Conservation (phyloP, 2,888 invertebrate species). For the Ichneumoninae sp. region DNA sequence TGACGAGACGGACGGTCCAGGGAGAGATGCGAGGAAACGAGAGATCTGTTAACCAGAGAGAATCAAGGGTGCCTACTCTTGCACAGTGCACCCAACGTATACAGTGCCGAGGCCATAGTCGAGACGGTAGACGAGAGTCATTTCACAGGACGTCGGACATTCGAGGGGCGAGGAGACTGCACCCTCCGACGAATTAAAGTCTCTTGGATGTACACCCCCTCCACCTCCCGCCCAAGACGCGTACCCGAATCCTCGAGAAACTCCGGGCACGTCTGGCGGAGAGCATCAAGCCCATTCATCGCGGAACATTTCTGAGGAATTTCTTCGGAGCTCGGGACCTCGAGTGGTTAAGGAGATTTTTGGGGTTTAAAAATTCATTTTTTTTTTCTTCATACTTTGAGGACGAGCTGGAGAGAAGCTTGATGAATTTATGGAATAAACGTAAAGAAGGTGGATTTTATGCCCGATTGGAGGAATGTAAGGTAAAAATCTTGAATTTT, state of each 20-base stretch:
- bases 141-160: conserved; percentile 54
- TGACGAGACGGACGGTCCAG: conserved; percentile 50
- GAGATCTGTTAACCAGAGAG: conserved; percentile 42
- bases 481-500: conserved; percentile 22
- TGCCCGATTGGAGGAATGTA: conserved; percentile 13
- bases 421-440: neutral
- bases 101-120: conserved; percentile 4
- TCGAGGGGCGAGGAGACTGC: conserved; percentile 25
- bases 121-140: conserved; percentile 55
- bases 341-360: neutral
- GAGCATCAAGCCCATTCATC: conserved; percentile 19
- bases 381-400: neutral
- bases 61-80: conserved; percentile 51
- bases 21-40: conserved; percentile 6
- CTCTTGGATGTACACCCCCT: neutral
- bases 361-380: neutral
- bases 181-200: conserved; percentile 23
- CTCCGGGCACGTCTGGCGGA: conserved; percentile 10
- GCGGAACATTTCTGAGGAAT: conserved; percentile 1
- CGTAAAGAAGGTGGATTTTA: neutral
- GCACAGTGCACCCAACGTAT: conserved; percentile 18
- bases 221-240: neutral
- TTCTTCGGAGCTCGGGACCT: neutral
- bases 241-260: conserved; percentile 24
- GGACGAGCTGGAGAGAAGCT: neutral